Conservation (phyloP, 2,888 invertebrate genomes). For the Drosophila mulleri region DNA sequence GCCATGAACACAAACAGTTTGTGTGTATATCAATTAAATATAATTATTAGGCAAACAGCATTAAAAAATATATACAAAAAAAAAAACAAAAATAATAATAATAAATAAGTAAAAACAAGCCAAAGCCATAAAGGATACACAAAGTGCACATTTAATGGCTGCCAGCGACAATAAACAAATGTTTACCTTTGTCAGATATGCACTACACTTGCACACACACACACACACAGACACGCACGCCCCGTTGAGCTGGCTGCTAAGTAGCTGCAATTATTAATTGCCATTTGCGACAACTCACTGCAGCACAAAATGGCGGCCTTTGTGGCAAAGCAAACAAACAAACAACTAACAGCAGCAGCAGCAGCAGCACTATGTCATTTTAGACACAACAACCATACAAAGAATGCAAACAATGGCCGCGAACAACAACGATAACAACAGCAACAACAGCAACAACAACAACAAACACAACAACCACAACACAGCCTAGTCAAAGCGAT, state of each 20-base stretch:
- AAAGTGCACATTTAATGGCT: slow-evolving; percentile 59
- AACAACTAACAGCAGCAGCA: slow-evolving; percentile 23
- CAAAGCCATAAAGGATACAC: slow-evolving; percentile 71
- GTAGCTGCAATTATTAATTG: slow-evolving; percentile 77
- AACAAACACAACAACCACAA: slow-evolving; percentile 24
- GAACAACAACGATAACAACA: slow-evolving; percentile 30
- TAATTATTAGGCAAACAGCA: slow-evolving; percentile 60
- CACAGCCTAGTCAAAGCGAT: slow-evolving; percentile 53
- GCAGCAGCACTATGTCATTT: slow-evolving; percentile 66
- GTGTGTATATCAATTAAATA: slow-evolving; percentile 61
- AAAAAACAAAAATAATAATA: neutral
- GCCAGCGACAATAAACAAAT: slow-evolving; percentile 58
- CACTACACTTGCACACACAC: slow-evolving; percentile 1
- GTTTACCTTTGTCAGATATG: slow-evolving; percentile 65
- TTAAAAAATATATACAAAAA: slow-evolving; percentile 10
- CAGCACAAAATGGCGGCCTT: slow-evolving; percentile 66
- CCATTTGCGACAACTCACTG: slow-evolving; percentile 63
- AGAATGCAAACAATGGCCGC: slow-evolving; percentile 75
- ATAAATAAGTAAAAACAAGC: slow-evolving; percentile 50
- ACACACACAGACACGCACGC: neutral
- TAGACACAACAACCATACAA: slow-evolving; percentile 55
- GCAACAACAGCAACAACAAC: slow-evolving; percentile 30
- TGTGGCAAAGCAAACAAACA: slow-evolving; percentile 30
- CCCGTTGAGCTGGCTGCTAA: slow-evolving; percentile 44
- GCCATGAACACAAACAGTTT: neutral